Percentiles rank a stretch among this genome's conserved stretches.
These are phyloP conservation scores for Geodia barretti DNA, from an alignment of 37 sponge, comb jelly and placozoan genomes.

Conservation along the genomic window DNA sequence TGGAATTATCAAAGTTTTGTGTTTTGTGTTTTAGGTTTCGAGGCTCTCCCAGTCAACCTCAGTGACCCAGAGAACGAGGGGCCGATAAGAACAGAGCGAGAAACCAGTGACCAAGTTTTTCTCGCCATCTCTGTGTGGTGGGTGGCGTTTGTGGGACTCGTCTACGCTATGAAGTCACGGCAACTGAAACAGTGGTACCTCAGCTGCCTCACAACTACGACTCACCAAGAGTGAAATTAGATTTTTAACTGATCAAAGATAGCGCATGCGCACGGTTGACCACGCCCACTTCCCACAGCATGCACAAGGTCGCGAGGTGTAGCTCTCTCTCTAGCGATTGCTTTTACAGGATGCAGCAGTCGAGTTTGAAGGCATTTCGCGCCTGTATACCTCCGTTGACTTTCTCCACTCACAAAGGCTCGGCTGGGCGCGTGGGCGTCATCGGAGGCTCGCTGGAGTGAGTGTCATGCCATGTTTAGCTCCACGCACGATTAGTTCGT, in stretches of 20 bases:
- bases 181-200: neutral
- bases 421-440: constrained; percentile 74
- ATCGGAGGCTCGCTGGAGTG: constrained; percentile 86
- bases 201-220: neutral
- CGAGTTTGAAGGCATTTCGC: neutral
- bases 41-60: neutral
- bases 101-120: neutral
- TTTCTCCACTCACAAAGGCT: constrained; percentile 64
- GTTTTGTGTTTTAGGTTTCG: neutral
- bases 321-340: neutral
- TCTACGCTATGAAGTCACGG: constrained; percentile 11
- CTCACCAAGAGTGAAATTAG: neutral
- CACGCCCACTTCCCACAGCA: no score
- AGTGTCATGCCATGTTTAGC: no score
- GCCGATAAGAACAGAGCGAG: constrained; percentile 41
- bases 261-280: no score
- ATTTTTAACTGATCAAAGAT: no score
- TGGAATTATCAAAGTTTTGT: neutral
- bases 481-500: no score
- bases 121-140: constrained; percentile 30
- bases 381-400: constrained; percentile 28
- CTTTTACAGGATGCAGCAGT: neutral
- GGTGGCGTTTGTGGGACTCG: constrained; percentile 43
- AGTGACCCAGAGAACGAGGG: constrained; percentile 24
- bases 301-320: no score